Base-by-base conservation (phyloP, 1,140 invertebrate genomes). In the Papilio polyxenes region DNA sequence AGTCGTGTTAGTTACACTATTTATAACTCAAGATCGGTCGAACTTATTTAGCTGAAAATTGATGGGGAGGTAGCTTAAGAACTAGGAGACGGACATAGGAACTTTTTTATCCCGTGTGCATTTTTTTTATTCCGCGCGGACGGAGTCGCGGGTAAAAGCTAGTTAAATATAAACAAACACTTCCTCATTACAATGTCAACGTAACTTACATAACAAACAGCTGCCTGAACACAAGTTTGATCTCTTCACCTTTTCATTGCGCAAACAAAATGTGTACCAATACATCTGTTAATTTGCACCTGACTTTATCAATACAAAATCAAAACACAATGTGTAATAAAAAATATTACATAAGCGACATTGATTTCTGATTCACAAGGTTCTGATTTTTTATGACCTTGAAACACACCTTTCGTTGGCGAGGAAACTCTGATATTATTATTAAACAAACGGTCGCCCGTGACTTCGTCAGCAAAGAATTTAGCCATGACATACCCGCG, bases 201-300 rank as follows among this genome's bases (percentile, higher is more conserved):
- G 40, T 44, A 44, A 6, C 56, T 76, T 76, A 76, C 20, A 53
- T 76, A 48, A 51, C 49, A 13, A 3, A 53, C 75, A 77, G 75
- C 44, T 77, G 75, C 7, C 31, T 53, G 8, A 15, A 51, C 51
- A 53, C 23, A 77, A 37, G 23, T 77, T 53, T 53, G 75, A 77
- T 77, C 75, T 53, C 75, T 77, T 80, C 59, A 80, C 62, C 78
- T 80, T 79, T 72, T 23, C 20, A 31, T 77, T 79, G 56, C 62
- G 62, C 40, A 80, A 80, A 44, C 40, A 20, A 65, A 65, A 65
- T 48, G 78, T 80, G 56, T 77, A 48, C 11, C 1, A 44, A 80
- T 59, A 80, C 62, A 62, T 80, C 59, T 80, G 40, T 53, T 56
- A 59, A 62, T 80, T 69, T 9, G 17, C 59, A 80, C 78, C 78